Conservation (phyloP, 2,113 vertebrate genomes). For the Anarhynchus alexandrinus region DNA sequence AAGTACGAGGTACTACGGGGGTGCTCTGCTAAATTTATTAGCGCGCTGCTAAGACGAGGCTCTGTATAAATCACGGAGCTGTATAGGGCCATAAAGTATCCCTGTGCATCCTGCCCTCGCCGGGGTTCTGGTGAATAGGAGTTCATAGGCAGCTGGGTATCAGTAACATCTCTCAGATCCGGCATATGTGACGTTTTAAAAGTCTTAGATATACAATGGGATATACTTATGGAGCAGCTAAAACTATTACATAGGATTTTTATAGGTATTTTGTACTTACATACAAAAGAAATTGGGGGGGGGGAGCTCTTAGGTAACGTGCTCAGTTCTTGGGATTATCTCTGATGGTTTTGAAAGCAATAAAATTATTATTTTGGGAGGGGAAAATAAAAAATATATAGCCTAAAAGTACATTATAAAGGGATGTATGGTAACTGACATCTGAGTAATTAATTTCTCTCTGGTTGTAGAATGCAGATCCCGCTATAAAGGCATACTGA, state of each 20-base stretch:
- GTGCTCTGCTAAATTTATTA: conserved; percentile 67
- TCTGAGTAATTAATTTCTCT: not conserved
- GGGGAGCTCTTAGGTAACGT: not conserved
- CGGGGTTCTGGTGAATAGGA: conserved; percentile 33
- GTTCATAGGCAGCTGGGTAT: conserved; percentile 46
- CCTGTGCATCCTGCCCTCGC: not conserved
- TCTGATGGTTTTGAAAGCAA: not conserved
- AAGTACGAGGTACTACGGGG: not conserved
- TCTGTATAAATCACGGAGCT: conserved; percentile 64
- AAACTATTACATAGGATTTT: not conserved
- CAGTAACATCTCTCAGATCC: conserved; percentile 33
- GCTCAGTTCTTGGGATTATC: not conserved
- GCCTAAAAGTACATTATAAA: not conserved
- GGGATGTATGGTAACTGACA: not conserved
- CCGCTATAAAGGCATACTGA: not conserved
- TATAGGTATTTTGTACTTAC: not conserved
- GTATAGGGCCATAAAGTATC: conserved; percentile 62
- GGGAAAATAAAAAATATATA: not conserved
- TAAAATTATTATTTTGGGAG: not conserved
- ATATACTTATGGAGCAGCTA: not conserved
- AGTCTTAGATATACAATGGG: not conserved
- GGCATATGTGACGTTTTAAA: conserved; percentile 5
- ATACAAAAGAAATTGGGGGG: not conserved
- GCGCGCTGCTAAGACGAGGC: conserved; percentile 40
- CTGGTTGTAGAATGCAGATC: not conserved